Conservation (phyloP, 2,888 invertebrate genomes). For the Agrotis clavis region DNA sequence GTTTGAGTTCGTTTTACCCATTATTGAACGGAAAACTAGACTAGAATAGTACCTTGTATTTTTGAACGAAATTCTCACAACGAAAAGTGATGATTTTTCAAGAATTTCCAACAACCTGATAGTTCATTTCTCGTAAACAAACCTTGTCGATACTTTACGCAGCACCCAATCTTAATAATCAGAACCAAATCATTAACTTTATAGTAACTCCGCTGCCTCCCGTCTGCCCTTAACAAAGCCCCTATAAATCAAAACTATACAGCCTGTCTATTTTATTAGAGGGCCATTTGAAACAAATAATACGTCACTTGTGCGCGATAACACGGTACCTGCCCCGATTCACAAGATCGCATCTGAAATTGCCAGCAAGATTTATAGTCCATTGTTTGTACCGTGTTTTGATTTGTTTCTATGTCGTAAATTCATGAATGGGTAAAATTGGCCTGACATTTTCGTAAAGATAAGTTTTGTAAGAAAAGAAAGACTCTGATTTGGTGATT, state of each 20-base stretch:
- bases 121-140: neutral
- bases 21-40: constrained; percentile 10
- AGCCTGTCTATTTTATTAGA: constrained; percentile 63
- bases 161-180: constrained; percentile 13
- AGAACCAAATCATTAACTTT: constrained; percentile 33
- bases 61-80: too few relatives aligned
- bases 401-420: constrained; percentile 83
- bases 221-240: constrained; percentile 26
- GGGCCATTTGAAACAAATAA: constrained; percentile 69
- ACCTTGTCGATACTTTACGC: neutral
- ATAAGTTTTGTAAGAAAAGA: constrained; percentile 65
- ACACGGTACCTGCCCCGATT: constrained; percentile 78
- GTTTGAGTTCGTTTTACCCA: constrained; percentile 17
- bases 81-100: too few relatives aligned
- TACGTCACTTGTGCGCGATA: constrained; percentile 68
- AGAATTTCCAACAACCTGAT: neutral
- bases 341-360: constrained; percentile 85
- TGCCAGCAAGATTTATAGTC: constrained; percentile 83
- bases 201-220: constrained; percentile 12
- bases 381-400: constrained; percentile 83
- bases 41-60: too few relatives aligned
- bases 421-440: constrained; percentile 81
- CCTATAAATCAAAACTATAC: constrained; percentile 65
- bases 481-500: constrained; percentile 51
- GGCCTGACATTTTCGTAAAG: constrained; percentile 67